Base-by-base conservation (phyloP, 1,140 invertebrate genomes). In the Apis dorsata region DNA sequence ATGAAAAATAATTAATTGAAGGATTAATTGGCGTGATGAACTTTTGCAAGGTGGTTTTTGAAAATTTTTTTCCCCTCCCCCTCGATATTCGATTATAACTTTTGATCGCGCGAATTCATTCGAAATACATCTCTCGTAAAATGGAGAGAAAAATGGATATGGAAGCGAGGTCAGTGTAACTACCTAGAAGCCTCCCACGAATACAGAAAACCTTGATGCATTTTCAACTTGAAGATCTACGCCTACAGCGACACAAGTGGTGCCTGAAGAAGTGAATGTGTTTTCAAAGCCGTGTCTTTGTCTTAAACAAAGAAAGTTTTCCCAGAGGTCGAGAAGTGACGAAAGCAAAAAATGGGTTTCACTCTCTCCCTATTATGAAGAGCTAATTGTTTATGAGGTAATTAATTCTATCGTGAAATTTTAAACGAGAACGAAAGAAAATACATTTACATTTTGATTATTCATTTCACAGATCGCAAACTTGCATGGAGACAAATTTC, bases 191-290 rank as follows among this genome's bases (percentile, higher is more conserved):
- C 53, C n/a, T 63, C 28, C 51, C 34, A 53, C 0, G 68, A 73
- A 62, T 13, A 21, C 34, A 28, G 12, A 24, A 59, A 44, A 17
- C 62, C 60, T 65, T n/a, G 76, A 66, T 83, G 78, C 57, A 73
- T 81, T 74, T 74, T 53, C 55, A 62, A 81, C 63, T 81, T 49
- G 83, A 84, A 70, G 28, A 73, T 60, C 57, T 81, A 69, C 77
- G 70, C 77, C 82, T 84, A 59, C 82, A 79, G 77, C 77, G 49
- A 81, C 65, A 73, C 51, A 74, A 84, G 75, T 77, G 57, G 74
- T 68, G 59, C 59, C 66, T 44, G 28, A 71, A 59, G 65, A 66
- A 77, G 44, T 15, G 49, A 82, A 78, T 62, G 51, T 79, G 60
- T 84, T 79, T 73, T 73, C 77, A 73, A 69, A 79, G 65, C 57